A percentile compares a stretch with the other conserved stretches of the same genome.
Evolutionary conservation across 1,140 invertebrate genomes (phyloP).

Genomic region (Mactra quadrangularis): DNA sequence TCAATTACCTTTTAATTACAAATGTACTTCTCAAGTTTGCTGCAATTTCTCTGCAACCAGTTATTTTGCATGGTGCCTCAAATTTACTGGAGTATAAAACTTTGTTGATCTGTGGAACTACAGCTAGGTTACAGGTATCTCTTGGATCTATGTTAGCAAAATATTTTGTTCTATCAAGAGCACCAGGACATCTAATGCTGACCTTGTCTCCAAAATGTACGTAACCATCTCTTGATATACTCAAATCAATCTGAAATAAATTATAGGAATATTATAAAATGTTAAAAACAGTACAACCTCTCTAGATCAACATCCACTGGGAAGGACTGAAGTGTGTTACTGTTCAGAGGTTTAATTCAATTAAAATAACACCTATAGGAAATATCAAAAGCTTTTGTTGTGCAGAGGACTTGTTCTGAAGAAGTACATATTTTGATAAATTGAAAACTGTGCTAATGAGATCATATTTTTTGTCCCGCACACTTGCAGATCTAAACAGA

Average conservation of each 20-base stretch:
- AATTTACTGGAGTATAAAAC: conserved; percentile 67
- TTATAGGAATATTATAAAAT: too few relatives aligned
- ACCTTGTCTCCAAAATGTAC: conserved; percentile 96
- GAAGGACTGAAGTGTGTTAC: too few relatives aligned
- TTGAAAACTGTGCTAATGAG: too few relatives aligned
- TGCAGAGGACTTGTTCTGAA: too few relatives aligned
- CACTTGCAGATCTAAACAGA: too few relatives aligned
- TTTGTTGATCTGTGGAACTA: conserved; percentile 63
- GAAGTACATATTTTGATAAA: too few relatives aligned
- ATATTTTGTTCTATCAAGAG: conserved; percentile 72
- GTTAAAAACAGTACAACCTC: too few relatives aligned
- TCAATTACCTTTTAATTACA: conserved; percentile 79
- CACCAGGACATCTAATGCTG: conserved; percentile 71
- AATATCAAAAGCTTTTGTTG: too few relatives aligned
- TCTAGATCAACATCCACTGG: too few relatives aligned
- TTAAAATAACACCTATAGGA: too few relatives aligned
- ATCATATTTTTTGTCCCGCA: too few relatives aligned
- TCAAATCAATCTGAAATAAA: conserved; percentile 71
- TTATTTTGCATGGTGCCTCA: conserved; percentile 68
- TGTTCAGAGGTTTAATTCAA: too few relatives aligned
- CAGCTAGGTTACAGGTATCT: conserved; percentile 72
- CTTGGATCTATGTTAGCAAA: conserved; percentile 73
- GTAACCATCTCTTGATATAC: conserved; percentile 93
- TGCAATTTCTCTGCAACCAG: conserved; percentile 65
- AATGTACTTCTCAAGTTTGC: conserved; percentile 79